Evolutionary conservation across 2,888 invertebrate species (phyloP).

Genomic region (Fragum fragum): DNA sequence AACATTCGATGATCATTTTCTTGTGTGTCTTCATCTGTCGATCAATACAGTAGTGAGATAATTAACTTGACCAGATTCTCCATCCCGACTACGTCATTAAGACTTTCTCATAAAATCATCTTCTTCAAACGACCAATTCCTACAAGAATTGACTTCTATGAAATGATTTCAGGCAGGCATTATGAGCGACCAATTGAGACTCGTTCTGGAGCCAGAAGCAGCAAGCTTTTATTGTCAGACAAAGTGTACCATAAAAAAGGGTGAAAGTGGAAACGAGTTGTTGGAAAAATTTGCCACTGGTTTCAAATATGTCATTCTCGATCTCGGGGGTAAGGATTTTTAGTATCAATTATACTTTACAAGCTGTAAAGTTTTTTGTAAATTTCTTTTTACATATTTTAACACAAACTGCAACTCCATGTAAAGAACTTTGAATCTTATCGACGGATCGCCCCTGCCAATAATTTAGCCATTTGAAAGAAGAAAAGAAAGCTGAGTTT

Average conservation of each 20-base stretch:
- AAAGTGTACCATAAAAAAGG: conserved; percentile 11
- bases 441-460: not conserved
- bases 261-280: not conserved
- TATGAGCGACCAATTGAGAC: conserved; percentile 25
- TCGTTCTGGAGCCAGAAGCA: conserved; percentile 39
- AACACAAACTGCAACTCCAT: too few relatives aligned
- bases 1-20: too few relatives aligned
- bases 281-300: conserved; percentile 23
- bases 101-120: too few relatives aligned
- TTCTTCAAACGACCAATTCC: not conserved
- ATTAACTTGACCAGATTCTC: too few relatives aligned
- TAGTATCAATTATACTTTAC: not conserved
- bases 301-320: conserved; percentile 36
- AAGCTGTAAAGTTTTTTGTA: not conserved
- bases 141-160: too few relatives aligned
- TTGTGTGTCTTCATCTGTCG: too few relatives aligned
- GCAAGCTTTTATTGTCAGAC: conserved; percentile 39
- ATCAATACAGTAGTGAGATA: too few relatives aligned
- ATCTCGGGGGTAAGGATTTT: conserved; percentile 29
- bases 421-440: too few relatives aligned
- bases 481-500: not conserved
- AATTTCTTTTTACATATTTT: not conserved
- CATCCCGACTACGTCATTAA: too few relatives aligned
- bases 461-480: not conserved
- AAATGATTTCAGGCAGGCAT: conserved; percentile 44